Evolutionary conservation across 2,888 invertebrate species (phyloP).

Genomic region (Nemotelus pantherinus): DNA sequence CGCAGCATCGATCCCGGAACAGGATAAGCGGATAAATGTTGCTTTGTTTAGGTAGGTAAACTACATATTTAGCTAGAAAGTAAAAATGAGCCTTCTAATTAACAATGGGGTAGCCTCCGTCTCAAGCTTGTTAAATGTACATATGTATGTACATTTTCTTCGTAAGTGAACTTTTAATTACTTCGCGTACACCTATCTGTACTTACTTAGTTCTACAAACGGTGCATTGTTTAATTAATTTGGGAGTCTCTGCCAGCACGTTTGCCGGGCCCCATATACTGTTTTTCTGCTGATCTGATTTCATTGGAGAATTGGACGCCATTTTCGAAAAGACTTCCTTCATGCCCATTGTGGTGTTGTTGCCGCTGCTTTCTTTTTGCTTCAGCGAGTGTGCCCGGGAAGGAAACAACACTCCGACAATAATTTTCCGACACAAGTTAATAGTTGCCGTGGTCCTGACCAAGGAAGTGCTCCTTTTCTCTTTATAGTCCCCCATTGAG

Average conservation of each 20-base stretch:
- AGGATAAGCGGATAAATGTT: constrained; percentile 31
- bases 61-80: background rate
- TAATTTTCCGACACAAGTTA: background rate
- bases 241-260: too few species aligned
- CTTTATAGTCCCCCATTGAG: background rate
- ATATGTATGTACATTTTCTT: too few species aligned
- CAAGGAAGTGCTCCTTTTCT: background rate
- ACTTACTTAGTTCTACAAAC: background rate
- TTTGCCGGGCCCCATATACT: too few species aligned
- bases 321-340: constrained; percentile 28
- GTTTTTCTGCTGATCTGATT: too few species aligned
- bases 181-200: background rate
- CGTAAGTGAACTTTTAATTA: too few species aligned
- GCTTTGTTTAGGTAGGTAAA: constrained; percentile 22
- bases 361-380: background rate
- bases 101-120: background rate
- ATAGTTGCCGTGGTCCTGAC: background rate
- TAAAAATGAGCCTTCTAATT: too few species aligned
- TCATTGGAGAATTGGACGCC: constrained; percentile 25
- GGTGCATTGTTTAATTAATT: too few species aligned
- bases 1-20: background rate
- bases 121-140: background rate
- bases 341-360: constrained; percentile 5
- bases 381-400: background rate
- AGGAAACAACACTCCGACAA: too few species aligned